Evolutionary conservation across 2,113 vertebrate species (phyloP).

Genomic region (Campylomormyrus numenius): DNA sequence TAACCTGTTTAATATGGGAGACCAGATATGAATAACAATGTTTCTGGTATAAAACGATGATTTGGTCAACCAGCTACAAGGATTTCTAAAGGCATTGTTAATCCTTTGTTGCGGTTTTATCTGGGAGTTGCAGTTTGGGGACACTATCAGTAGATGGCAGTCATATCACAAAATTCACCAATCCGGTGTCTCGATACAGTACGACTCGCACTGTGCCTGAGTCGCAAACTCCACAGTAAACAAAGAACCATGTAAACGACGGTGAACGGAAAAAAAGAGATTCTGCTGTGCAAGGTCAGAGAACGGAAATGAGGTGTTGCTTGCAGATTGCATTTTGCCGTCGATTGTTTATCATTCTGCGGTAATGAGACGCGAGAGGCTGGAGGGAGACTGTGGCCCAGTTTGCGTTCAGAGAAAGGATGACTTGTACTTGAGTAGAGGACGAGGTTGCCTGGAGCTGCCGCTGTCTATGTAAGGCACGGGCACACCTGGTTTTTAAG

Average conservation of each 20-base stretch:
- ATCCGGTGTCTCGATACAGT: background rate
- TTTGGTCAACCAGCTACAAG: background rate
- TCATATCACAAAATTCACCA: background rate
- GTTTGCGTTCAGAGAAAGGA: background rate
- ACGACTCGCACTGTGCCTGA: background rate
- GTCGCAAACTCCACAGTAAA: background rate
- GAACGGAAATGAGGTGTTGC: conserved; percentile 2
- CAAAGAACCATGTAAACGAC: background rate
- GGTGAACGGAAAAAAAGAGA: background rate
- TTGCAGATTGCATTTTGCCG: background rate
- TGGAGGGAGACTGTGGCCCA: background rate
- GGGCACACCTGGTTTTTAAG: background rate
- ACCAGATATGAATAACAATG: background rate
- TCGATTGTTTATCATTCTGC: background rate
- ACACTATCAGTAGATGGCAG: background rate
- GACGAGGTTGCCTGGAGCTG: background rate
- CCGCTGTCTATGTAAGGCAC: background rate
- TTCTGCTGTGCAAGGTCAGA: background rate
- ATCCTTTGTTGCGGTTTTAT: background rate
- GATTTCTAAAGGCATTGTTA: background rate
- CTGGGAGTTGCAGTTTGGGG: conserved; percentile 3
- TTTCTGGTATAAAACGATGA: background rate
- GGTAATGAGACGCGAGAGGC: background rate
- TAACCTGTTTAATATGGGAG: background rate
- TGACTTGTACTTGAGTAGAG: background rate